Evolutionary conservation across 2,113 vertebrate species (phyloP), one percentile per base, ranked within the genome.

Genomic region (Athene noctua): DNA sequence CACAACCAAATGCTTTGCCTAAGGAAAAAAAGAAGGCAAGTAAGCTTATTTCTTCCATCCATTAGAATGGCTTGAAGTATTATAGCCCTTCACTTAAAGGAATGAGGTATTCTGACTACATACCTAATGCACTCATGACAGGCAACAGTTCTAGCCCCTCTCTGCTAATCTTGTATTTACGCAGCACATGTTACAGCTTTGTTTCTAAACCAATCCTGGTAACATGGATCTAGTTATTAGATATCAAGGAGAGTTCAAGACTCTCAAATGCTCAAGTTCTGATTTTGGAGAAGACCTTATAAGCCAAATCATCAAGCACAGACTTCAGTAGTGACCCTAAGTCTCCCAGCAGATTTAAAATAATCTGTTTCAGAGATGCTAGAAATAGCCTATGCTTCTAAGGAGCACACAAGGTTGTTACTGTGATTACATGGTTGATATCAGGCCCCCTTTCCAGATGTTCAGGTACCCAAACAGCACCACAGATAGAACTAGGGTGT

Each of bases 1-100:
- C 99, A 8, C 99, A 99, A 59, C 99, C 99, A n/a, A 99, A 99
- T 2, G 99, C 99, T 91, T 99, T 99, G 29, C 99, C 99, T 99
- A 92, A 32, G n/a, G 14, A 15, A 4, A 6, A 22, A 46, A 19
- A 8, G 13, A 59, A 29, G 26, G 40, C 30, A 72, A 46, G 3
- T 12, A 32, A 83, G 9, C 1, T 75, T 62, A 19, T 8, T 91
- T 15, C 40, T 85, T 68, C 16, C 17, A 26, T 10, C 30, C 30
- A 5, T 42, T 34, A 71, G 68, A 88, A 65, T 4, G 15, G 29
- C 4, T 51, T 62, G 5, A 68, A 36, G 57, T 25, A 44, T 9
- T 25, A 16, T 3, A 91, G 59, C 9, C 20, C 58, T 78, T 40
- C 23, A 5, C 27, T 49, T 21, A 13, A 44, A 80, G 25, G 46